phyloP scores from a whole-genome alignment of 2,888 invertebrate species.

The Andrena haemorrhoa region DNA sequence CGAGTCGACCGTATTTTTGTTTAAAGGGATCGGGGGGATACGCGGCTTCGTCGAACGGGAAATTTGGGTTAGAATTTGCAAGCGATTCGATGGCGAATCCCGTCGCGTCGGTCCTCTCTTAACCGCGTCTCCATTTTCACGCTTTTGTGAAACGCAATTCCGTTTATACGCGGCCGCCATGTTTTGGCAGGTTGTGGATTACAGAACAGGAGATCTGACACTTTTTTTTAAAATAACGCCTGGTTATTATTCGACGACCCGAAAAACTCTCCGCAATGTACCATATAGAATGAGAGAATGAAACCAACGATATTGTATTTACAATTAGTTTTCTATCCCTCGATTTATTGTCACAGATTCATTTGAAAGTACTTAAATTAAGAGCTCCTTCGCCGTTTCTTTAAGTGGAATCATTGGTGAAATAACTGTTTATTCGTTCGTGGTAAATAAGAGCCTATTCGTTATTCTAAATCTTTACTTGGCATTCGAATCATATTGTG shows the following conservation, averaged over 20 bases:
- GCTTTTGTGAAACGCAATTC: slow-evolving; percentile 50
- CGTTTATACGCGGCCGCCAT: slow-evolving; percentile 21
- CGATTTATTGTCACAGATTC: no score
- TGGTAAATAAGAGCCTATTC: no score
- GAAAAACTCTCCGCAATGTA: background rate
- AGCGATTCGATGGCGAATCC: slow-evolving; percentile 31
- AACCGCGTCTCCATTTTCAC: slow-evolving; percentile 38
- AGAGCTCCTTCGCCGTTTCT: no score
- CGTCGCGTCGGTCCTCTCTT: slow-evolving; percentile 7
- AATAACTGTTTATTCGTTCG: no score
- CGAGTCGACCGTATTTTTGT: slow-evolving; percentile 41
- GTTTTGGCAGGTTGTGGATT: slow-evolving; percentile 51
- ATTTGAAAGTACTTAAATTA: no score
- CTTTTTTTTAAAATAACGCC: slow-evolving; percentile 42
- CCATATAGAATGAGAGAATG: no score
- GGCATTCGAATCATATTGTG: no score
- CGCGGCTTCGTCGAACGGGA: background rate
- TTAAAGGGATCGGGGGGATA: slow-evolving; percentile 17
- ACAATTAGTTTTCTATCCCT: no score
- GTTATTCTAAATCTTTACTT: no score
- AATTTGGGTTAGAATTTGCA: slow-evolving; percentile 51
- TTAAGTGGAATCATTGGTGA: no score
- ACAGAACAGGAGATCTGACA: slow-evolving; percentile 21
- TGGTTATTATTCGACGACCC: background rate
- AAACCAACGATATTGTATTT: no score